Evolutionary conservation across 2,797 vertebrate species (phyloP), one percentile per base, ranked within the genome.

Genomic region (Cuculus canorus): DNA sequence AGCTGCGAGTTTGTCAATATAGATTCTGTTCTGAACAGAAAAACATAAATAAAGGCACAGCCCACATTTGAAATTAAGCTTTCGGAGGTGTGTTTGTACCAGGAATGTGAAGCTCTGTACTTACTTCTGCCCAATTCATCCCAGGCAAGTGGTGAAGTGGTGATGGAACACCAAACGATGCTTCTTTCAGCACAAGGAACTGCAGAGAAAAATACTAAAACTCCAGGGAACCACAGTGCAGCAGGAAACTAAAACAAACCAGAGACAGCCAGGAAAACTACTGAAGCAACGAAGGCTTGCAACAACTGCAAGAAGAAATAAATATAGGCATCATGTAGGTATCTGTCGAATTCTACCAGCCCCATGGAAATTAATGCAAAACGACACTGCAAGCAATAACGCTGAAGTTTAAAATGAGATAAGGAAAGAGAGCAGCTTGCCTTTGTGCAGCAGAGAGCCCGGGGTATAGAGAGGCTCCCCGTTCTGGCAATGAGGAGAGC

Each of bases 91-190:
- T 8, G 17, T 39, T 17, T 17, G 4, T 4, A 27, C 3, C 27
- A 25, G 13, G 27, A 30, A 19, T 8, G 0, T 2, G 25, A 50
- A 65, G 17, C 23, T 79, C 60, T 68, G 53, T 10, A 30, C 2
- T 27, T 2, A 23, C 33, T 12, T 8, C 27, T 53, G 22, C 35
- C 64, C 9, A 1, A 1, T 24, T 33, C 45, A 47, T n/a, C 50
- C 59, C 9, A 0, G 32, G 25, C 7, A 39, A 60, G 33, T 1
- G 2, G 24, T 6, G 33, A 22, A 5, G 41, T 0, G 22, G n/a
- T 23, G 48, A 27, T 37, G 27, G 35, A 63, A 37, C 54, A 15
- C 25, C 22, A 19, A 39, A 30, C 4, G 70, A 84, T 5, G 57
- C 25, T 82, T 86, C 70, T 57, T 39, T 45, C 59, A 53, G 32